Percentiles rank a stretch among this genome's conserved stretches.
Evolutionary conservation across 2,113 vertebrate species (phyloP).

Genomic region (Anarrhichthys ocellatus): DNA sequence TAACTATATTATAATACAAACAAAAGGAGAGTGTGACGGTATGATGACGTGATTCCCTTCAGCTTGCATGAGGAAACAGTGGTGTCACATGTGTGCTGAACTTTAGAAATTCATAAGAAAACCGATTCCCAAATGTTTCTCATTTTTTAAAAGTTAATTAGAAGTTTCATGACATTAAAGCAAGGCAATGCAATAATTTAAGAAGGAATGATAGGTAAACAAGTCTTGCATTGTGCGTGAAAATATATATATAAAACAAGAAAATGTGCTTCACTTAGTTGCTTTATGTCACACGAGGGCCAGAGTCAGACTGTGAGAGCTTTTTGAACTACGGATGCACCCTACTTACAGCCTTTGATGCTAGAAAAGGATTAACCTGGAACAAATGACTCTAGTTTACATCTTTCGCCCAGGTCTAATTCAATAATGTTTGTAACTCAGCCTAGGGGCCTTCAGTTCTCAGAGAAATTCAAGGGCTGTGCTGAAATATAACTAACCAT

Average conservation of each 20-base stretch:
- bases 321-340: conserved; percentile 38
- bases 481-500: background rate
- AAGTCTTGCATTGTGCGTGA: background rate
- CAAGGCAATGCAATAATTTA: background rate
- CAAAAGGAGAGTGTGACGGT: conserved; percentile 1
- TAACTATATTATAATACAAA: conserved; percentile 22
- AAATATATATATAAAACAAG: background rate
- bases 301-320: background rate
- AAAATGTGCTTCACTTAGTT: conserved; percentile 1
- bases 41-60: conserved; percentile 6
- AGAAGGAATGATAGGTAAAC: background rate
- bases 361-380: conserved; percentile 34
- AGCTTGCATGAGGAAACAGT: background rate
- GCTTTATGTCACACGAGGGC: background rate
- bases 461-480: background rate
- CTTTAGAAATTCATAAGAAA: background rate
- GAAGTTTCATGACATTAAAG: background rate
- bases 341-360: conserved; percentile 28
- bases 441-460: background rate
- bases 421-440: conserved; percentile 37
- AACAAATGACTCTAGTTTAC: conserved; percentile 57
- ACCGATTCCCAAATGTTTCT: background rate
- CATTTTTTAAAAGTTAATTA: background rate
- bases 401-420: conserved; percentile 36
- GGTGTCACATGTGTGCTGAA: conserved; percentile 2